These are phyloP conservation scores for Ptilonorhynchus violaceus DNA, from an alignment of 2,113 vertebrate genomes.

Conservation along the genomic window DNA sequence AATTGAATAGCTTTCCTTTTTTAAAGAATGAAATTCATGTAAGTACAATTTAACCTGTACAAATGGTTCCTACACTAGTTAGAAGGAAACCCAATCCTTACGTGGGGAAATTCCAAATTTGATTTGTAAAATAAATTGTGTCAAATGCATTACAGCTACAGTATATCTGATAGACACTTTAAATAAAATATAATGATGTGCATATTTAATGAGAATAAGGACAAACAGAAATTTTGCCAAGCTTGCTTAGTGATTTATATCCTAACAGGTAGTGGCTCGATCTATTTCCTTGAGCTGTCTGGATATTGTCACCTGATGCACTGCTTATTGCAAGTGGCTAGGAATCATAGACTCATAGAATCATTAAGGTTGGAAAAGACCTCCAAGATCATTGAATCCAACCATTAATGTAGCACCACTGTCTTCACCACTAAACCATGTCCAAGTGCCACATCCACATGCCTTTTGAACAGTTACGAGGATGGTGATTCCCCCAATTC, in stretches of 20 bases:
- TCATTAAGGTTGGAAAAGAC: neutral
- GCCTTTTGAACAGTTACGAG: neutral
- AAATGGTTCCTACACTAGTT: neutral
- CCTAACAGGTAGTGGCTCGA: neutral
- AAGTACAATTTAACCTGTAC: neutral
- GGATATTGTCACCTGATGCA: neutral
- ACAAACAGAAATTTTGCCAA: neutral
- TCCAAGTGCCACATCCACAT: neutral
- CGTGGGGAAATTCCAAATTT: neutral
- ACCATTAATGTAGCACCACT: accelerated
- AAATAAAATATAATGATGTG: neutral
- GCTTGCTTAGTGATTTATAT: neutral
- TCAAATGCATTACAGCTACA: neutral
- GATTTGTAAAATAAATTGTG: neutral
- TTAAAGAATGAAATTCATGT: neutral
- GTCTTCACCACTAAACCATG: too few relatives aligned
- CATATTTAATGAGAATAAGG: neutral
- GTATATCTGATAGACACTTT: neutral
- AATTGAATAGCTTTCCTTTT: neutral
- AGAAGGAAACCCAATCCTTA: neutral
- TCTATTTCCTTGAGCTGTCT: neutral
- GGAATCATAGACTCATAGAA: neutral
- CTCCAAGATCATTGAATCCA: neutral
- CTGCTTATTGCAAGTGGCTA: neutral
- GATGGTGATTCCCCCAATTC: neutral